Conservation (phyloP, 2,113 vertebrate genomes). For the Dromaius novaehollandiae region DNA sequence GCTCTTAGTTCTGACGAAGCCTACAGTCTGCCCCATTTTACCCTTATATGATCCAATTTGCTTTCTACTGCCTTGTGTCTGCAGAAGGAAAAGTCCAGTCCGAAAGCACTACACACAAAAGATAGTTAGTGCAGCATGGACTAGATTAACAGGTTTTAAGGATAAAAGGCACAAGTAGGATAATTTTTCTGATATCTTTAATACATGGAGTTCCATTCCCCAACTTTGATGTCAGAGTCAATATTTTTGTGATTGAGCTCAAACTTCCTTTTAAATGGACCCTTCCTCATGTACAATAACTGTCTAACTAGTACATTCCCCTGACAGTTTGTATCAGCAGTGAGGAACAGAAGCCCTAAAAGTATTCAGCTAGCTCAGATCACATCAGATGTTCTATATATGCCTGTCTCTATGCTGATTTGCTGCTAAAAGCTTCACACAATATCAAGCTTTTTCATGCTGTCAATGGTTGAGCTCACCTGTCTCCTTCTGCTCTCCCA, state of each 20-base stretch:
- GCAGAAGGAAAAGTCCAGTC: background rate
- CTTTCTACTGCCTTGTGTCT: background rate
- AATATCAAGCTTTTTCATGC: background rate
- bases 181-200: background rate
- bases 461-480: slow-evolving; percentile 77
- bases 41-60: background rate
- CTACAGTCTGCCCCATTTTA: background rate
- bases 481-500: slow-evolving; percentile 86
- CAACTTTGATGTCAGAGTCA: background rate
- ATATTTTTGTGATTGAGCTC: background rate
- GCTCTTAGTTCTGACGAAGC: background rate
- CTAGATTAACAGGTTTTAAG: background rate
- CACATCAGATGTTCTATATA: background rate
- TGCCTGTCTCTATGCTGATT: background rate
- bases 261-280: background rate
- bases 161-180: background rate
- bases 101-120: background rate
- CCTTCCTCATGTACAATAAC: background rate
- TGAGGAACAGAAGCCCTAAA: background rate
- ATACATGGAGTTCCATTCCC: background rate
- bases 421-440: background rate
- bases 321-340: background rate
- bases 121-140: background rate
- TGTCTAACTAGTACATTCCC: background rate
- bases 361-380: background rate